Conservation (phyloP, 2,888 invertebrate species). For the Myopa testacea region DNA sequence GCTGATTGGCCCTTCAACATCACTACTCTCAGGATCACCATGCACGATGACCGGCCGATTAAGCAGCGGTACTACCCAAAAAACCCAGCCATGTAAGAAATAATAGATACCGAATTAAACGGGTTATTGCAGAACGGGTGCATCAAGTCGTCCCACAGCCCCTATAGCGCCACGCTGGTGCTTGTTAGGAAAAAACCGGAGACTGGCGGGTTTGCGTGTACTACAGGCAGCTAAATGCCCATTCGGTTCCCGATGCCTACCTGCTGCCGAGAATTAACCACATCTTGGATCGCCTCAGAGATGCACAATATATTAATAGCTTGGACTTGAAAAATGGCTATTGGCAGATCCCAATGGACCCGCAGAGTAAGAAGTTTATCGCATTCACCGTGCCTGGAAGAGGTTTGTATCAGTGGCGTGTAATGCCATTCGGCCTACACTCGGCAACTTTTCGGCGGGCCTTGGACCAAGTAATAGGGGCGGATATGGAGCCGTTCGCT, state of each 20-base stretch:
- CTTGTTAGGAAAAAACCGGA: background rate
- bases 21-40: background rate
- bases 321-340: background rate
- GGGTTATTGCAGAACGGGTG: background rate
- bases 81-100: background rate
- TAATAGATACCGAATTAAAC: background rate
- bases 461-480: background rate
- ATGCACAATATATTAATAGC: background rate
- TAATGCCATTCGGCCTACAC: background rate
- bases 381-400: background rate
- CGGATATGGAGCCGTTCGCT: background rate
- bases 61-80: background rate
- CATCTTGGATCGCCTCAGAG: background rate
- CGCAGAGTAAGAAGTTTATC: background rate
- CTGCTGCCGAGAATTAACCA: background rate
- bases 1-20: background rate
- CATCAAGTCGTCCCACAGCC: background rate
- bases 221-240: background rate
- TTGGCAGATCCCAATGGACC: background rate
- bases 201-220: background rate
- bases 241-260: background rate
- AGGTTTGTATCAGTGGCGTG: constrained; percentile 3
- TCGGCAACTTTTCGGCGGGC: constrained; percentile 8
- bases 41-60: background rate
- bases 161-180: background rate